Percentiles rank a stretch among this genome's conserved stretches.
phyloP scores from a whole-genome alignment of 2,888 invertebrate genomes.

The Globia sparganii region DNA sequence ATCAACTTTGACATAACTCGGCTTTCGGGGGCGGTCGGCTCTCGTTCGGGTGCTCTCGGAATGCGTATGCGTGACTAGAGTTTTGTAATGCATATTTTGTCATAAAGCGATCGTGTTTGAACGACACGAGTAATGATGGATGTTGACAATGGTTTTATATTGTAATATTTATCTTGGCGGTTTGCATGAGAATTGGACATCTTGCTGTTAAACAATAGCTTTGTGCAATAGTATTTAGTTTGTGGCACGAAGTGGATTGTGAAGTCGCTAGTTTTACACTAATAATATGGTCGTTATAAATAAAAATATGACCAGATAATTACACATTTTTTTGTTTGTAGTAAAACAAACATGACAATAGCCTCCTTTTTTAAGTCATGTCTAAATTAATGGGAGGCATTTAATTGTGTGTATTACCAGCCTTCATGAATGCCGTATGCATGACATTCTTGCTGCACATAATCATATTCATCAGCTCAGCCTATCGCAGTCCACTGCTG shows the following conservation, averaged over 20 bases:
- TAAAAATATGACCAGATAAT: neutral
- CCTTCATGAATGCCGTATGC: neutral
- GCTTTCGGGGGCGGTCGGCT: constrained; percentile 56
- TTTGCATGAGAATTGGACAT: constrained; percentile 62
- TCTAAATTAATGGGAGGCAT: neutral
- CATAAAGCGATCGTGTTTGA: constrained; percentile 55
- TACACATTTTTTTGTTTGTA: neutral
- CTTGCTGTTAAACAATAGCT: constrained; percentile 52
- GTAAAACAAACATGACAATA: neutral
- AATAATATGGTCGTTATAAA: neutral
- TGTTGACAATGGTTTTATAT: constrained; percentile 60
- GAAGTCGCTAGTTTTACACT: constrained; percentile 16
- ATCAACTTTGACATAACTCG: constrained; percentile 53
- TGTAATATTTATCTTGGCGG: constrained; percentile 56
- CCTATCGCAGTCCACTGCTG: neutral
- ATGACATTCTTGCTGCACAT: neutral
- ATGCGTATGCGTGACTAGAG: constrained; percentile 63
- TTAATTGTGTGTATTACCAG: neutral
- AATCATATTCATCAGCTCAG: neutral
- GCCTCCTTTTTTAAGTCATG: neutral
- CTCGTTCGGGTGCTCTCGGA: constrained; percentile 73
- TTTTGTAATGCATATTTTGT: constrained; percentile 63
- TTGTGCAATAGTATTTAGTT: constrained; percentile 57
- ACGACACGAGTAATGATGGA: constrained; percentile 61
- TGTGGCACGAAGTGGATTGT: constrained; percentile 46